Conservation (phyloP, 1,140 invertebrate species). For the Zaprionus vittiger region DNA sequence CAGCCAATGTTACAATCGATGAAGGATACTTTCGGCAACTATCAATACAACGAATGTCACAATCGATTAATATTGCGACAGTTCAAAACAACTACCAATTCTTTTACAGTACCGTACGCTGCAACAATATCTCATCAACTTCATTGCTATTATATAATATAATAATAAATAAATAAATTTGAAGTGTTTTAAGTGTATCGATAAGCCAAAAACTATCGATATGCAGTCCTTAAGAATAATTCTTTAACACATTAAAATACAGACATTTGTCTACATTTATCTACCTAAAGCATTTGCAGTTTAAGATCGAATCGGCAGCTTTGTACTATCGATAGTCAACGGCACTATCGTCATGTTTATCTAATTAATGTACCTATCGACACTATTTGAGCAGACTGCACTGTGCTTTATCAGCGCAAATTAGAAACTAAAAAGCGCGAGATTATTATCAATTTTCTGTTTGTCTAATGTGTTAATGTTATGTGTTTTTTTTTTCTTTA, state of each 20-base stretch:
- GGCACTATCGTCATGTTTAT: not conserved
- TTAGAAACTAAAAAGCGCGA: conserved; percentile 16
- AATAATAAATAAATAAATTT: too few relatives aligned
- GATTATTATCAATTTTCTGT: conserved; percentile 35
- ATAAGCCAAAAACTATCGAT: not conserved
- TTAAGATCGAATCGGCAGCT: too few relatives aligned
- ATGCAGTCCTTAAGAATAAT: too few relatives aligned
- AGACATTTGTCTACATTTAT: not conserved
- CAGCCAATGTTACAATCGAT: too few relatives aligned
- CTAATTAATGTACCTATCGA: not conserved
- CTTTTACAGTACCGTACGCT: too few relatives aligned
- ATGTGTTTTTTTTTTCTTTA: not conserved
- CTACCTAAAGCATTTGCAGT: not conserved
- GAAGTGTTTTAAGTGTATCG: not conserved
- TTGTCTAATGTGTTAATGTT: conserved; percentile 31
- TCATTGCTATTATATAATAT: too few relatives aligned
- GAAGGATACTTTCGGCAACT: too few relatives aligned
- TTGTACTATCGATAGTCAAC: not conserved
- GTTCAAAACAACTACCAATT: too few relatives aligned
- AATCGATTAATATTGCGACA: too few relatives aligned
- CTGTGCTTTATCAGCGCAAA: conserved; percentile 28
- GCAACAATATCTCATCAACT: too few relatives aligned
- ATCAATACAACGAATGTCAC: too few relatives aligned
- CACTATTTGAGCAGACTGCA: conserved; percentile 6
- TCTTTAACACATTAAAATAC: too few relatives aligned